phyloP scores from a whole-genome alignment of 1,140 invertebrate species.

The Hetaerina americana region DNA sequence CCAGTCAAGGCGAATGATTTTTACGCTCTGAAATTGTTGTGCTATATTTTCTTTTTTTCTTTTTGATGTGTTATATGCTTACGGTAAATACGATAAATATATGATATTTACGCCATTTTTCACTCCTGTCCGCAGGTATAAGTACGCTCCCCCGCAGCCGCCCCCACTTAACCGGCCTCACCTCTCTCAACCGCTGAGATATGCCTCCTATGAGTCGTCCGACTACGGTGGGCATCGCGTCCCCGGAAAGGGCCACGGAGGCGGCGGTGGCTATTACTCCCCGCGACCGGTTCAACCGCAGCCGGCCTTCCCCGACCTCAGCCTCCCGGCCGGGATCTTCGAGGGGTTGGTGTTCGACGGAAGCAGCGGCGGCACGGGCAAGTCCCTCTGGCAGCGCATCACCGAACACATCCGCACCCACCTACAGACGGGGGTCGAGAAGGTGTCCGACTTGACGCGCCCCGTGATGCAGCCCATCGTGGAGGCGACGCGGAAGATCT shows the following conservation, averaged over 20 bases:
- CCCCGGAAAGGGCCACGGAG: neutral
- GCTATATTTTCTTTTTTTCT: too few relatives aligned
- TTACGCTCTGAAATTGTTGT: too few relatives aligned
- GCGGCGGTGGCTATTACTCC: neutral
- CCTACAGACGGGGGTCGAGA: conserved; percentile 51
- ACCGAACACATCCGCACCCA: conserved; percentile 56
- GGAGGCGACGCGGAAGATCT: conserved; percentile 63
- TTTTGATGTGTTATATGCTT: too few relatives aligned
- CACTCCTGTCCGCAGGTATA: too few relatives aligned
- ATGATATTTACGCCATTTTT: too few relatives aligned
- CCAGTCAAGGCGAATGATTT: too few relatives aligned
- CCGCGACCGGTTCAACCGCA: conserved; percentile 21
- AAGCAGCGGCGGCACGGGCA: neutral
- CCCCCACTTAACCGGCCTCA: neutral
- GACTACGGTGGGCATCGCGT: neutral
- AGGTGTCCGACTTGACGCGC: conserved; percentile 50
- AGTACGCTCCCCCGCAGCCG: neutral
- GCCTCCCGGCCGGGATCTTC: conserved; percentile 25
- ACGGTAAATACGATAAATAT: too few relatives aligned
- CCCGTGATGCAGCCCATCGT: conserved; percentile 58
- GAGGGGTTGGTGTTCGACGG: conserved; percentile 17
- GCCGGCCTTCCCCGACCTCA: conserved; percentile 24
- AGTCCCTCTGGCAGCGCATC: conserved; percentile 54
- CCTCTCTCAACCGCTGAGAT: neutral
- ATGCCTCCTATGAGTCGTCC: neutral